phyloP scores from a whole-genome alignment of 2,113 vertebrate species.

The Sinocyclocheilus anshuiensis region DNA sequence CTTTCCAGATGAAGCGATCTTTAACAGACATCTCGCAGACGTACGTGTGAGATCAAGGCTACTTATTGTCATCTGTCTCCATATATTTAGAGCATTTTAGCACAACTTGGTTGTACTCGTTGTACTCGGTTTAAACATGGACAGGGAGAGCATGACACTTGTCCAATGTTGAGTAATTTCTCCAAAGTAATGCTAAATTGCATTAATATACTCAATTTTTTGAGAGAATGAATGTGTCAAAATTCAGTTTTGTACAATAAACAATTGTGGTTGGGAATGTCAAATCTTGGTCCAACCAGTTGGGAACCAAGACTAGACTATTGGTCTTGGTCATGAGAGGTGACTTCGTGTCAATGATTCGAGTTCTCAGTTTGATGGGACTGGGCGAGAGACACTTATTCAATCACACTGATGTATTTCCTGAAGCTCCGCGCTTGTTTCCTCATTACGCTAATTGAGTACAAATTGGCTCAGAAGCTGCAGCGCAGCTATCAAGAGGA shows the following conservation, averaged over 20 bases:
- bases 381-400: conserved; percentile 63
- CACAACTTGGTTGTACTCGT: background rate
- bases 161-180: background rate
- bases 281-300: no score
- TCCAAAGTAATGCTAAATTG: background rate
- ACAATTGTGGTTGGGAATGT: no score
- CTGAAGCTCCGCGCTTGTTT: conserved; percentile 78
- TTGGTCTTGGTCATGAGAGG: background rate
- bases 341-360: background rate
- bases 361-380: conserved; percentile 22
- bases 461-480: conserved; percentile 85
- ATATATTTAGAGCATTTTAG: background rate
- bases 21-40: no score
- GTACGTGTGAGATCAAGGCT: background rate
- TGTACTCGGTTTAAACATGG: background rate
- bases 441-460: conserved; percentile 85
- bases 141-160: background rate
- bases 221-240: no score
- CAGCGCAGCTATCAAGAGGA: conserved; percentile 82
- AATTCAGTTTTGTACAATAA: no score
- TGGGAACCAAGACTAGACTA: no score
- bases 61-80: background rate
- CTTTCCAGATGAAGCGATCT: no score
- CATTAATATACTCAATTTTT: no score
- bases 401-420: conserved; percentile 79